These are phyloP conservation scores for Gordius sp. DNA, from an alignment of 2,888 invertebrate species.

Conservation along the genomic window DNA sequence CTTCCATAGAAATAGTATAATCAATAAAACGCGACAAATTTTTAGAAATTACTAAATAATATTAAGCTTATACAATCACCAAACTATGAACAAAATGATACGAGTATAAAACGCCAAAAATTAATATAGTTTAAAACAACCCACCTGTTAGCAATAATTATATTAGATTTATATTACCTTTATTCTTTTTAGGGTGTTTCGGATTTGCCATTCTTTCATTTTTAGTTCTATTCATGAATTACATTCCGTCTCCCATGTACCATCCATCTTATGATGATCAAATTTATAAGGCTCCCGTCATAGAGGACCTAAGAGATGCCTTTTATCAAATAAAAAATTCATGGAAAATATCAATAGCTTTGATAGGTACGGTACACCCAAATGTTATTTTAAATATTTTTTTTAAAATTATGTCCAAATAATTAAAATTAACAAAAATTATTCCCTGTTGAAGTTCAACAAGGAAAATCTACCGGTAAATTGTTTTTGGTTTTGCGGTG, in stretches of 20 bases:
- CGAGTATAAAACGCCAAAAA: too few relatives aligned
- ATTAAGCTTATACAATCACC: too few relatives aligned
- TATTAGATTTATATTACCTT: neutral
- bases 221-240: slow-evolving; percentile 12
- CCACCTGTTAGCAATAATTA: too few relatives aligned
- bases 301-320: slow-evolving; percentile 12
- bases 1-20: too few relatives aligned
- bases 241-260: neutral
- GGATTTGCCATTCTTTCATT: neutral
- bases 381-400: neutral
- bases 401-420: neutral
- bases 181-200: neutral
- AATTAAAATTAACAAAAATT: too few relatives aligned
- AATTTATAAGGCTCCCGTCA: neutral
- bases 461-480: neutral
- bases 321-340: slow-evolving; percentile 8
- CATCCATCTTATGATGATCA: neutral
- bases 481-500: too few relatives aligned
- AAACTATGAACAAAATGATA: too few relatives aligned
- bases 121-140: too few relatives aligned
- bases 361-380: neutral
- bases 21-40: too few relatives aligned
- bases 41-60: too few relatives aligned
- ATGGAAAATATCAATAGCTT: neutral
- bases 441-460: neutral